A percentile compares a stretch with the other conserved stretches of the same genome.
Conservation (phyloP, 2,113 vertebrate species). For the Mystacornis crossleyi region DNA sequence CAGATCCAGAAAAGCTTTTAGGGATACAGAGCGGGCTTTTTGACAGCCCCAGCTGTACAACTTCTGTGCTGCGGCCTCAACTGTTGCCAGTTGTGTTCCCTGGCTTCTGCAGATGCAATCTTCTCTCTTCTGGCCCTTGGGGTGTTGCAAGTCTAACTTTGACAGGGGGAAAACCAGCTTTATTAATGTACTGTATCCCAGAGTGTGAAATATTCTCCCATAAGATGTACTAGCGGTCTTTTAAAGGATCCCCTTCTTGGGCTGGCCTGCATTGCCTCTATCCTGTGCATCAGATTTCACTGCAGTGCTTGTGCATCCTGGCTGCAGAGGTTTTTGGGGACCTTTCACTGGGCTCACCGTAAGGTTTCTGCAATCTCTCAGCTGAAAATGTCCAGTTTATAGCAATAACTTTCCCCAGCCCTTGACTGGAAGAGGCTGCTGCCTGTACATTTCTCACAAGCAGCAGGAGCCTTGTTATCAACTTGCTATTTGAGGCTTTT, state of each 20-base stretch:
- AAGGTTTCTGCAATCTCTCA: neutral
- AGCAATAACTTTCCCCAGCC: neutral
- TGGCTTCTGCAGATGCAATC: neutral
- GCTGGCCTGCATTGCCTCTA: neutral
- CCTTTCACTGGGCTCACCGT: neutral
- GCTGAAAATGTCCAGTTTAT: neutral
- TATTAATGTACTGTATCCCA: neutral
- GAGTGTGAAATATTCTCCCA: neutral
- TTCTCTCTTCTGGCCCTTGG: neutral
- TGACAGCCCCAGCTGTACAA: neutral
- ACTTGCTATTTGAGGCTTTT: neutral
- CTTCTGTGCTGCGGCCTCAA: neutral
- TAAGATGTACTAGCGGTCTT: neutral
- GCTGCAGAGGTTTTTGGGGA: neutral
- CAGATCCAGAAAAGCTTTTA: neutral
- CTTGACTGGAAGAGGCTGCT: neutral
- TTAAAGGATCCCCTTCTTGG: neutral
- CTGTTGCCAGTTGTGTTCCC: neutral
- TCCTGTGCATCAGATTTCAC: neutral
- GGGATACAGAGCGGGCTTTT: accelerated
- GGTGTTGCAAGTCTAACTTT: neutral
- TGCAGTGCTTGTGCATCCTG: accelerated
- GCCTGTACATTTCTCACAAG: neutral
- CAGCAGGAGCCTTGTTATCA: accelerated
- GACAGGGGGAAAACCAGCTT: neutral